Conservation (phyloP, 2,113 vertebrate genomes). For the Baryphthengus martii region DNA sequence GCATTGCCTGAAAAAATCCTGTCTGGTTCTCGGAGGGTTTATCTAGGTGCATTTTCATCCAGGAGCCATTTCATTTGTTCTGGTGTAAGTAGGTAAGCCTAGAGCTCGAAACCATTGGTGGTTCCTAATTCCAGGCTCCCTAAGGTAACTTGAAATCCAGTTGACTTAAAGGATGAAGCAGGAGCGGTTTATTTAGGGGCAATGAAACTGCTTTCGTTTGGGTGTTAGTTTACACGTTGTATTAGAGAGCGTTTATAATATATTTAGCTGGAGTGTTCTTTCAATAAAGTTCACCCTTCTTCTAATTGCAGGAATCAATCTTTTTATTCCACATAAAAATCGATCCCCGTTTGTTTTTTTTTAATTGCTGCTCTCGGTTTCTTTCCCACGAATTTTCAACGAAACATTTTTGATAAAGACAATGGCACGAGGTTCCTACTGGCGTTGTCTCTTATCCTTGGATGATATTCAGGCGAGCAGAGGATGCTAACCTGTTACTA, state of each 20-base stretch:
- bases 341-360: background rate
- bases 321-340: background rate
- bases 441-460: background rate
- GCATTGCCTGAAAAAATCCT: background rate
- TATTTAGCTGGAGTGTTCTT: background rate
- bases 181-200: conserved; percentile 2
- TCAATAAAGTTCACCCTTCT: background rate
- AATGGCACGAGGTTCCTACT: background rate
- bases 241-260: background rate
- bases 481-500: background rate
- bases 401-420: background rate
- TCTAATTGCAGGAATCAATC: background rate
- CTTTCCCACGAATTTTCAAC: background rate
- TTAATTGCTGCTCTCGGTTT: background rate
- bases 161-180: conserved; percentile 4
- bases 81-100: background rate
- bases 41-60: background rate
- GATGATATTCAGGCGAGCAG: background rate
- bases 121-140: background rate
- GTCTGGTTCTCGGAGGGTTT: background rate
- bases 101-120: background rate
- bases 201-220: background rate
- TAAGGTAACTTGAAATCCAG: conserved; percentile 5
- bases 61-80: background rate
- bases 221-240: background rate